A percentile compares a stretch with the other conserved stretches of the same genome.
Evolutionary conservation across 2,113 vertebrate genomes (phyloP).

Genomic region (Pseudorasbora parva): DNA sequence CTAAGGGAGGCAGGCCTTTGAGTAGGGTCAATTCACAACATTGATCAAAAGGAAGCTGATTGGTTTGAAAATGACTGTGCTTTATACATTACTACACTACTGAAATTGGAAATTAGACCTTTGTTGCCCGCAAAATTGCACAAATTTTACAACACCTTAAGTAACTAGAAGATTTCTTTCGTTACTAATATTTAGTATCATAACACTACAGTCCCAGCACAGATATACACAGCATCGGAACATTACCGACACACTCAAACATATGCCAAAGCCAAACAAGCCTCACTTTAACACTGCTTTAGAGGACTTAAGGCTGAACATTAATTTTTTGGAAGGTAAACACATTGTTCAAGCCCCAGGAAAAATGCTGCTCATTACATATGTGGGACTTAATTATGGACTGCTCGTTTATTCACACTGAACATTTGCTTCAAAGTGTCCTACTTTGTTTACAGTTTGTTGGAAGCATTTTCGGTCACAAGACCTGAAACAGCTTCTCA

Average conservation of each 20-base stretch:
- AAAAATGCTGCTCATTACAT: constrained; percentile 28
- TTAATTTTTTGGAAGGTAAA: background rate
- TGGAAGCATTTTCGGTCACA: background rate
- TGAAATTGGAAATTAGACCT: background rate
- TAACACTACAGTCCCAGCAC: background rate
- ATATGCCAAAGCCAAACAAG: constrained; percentile 15
- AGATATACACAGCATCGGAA: constrained; percentile 4
- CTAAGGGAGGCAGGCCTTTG: no score
- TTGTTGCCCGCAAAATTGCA: no score
- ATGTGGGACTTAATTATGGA: constrained; percentile 10
- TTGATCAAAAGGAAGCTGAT: no score
- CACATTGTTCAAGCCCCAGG: background rate
- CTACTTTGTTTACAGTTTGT: constrained; percentile 3
- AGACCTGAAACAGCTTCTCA: background rate
- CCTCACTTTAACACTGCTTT: background rate
- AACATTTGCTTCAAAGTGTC: constrained; percentile 22
- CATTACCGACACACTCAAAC: background rate
- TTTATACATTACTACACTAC: no score
- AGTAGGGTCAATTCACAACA: no score
- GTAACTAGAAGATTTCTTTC: background rate
- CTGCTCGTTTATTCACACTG: background rate
- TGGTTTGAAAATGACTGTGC: no score
- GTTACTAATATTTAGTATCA: background rate
- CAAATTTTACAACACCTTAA: background rate
- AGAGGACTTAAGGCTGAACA: background rate